Percentiles rank a stretch among this genome's conserved stretches.
Evolutionary conservation across 2,888 invertebrate genomes (phyloP).

Genomic region (Beris chalybata): DNA sequence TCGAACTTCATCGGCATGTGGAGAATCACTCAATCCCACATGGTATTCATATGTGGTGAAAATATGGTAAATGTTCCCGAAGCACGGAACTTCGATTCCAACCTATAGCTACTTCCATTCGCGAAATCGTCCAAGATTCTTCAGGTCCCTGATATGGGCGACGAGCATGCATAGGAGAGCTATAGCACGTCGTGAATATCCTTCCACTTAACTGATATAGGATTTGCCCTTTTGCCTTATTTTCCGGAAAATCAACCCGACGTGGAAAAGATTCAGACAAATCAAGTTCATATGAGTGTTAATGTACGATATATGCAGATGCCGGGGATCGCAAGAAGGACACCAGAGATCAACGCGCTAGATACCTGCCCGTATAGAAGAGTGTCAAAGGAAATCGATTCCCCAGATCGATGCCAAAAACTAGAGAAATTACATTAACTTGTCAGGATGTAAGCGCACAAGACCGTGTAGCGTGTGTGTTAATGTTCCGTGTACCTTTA

Average conservation of each 20-base stretch:
- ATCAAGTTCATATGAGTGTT: constrained; percentile 7
- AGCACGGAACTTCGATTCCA: no score
- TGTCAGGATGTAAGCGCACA: not conserved
- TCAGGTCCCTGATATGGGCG: no score
- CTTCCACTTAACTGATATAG: constrained; percentile 4
- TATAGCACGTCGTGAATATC: not conserved
- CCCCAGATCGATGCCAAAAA: not conserved
- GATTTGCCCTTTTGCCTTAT: not conserved
- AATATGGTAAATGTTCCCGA: no score
- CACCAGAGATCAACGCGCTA: not conserved
- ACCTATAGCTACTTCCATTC: no score
- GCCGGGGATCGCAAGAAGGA: not conserved
- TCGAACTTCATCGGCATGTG: constrained; percentile 3
- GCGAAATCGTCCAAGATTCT: no score
- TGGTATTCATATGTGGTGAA: no score
- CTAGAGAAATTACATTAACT: constrained; percentile 2
- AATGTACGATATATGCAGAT: not conserved
- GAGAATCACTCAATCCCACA: constrained; percentile 4
- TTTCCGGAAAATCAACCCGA: not conserved
- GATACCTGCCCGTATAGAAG: not conserved
- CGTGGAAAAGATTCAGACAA: not conserved
- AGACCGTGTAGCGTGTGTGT: constrained; percentile 2
- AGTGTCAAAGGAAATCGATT: constrained; percentile 5
- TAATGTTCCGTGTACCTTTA: not conserved
- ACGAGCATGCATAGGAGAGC: no score